These are phyloP conservation scores for Drosophila kanekoi DNA, from an alignment of 2,888 invertebrate genomes.

Conservation along the genomic window DNA sequence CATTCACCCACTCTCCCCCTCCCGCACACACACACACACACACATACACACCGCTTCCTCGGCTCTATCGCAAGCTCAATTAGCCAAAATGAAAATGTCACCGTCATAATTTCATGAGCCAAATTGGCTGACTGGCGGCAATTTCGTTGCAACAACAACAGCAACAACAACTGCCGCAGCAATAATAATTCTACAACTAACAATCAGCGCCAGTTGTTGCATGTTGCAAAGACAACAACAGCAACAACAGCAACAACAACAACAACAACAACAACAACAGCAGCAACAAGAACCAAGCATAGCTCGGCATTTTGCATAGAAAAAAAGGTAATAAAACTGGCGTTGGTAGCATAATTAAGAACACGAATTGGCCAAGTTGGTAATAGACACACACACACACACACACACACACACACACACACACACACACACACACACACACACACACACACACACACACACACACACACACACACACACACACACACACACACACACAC, in stretches of 20 bases:
- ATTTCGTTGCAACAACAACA: conserved; percentile 54
- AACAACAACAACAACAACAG: conserved; percentile 15
- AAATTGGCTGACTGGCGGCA: conserved; percentile 70
- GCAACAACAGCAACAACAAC: conserved; percentile 19
- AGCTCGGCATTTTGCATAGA: neutral
- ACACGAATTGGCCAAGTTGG: conserved; percentile 75
- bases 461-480: conserved; percentile 2
- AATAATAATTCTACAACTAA: conserved; percentile 33
- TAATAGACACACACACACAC: conserved; percentile 40
- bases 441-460: conserved; percentile 10
- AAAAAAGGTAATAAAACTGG: conserved; percentile 19
- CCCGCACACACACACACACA: too few relatives aligned
- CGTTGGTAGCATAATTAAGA: conserved; percentile 71
- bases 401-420: neutral
- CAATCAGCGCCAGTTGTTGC: conserved; percentile 70
- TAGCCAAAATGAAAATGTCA: conserved; percentile 76
- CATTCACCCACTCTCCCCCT: neutral
- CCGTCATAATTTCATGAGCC: conserved; percentile 72
- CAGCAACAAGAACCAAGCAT: conserved; percentile 6
- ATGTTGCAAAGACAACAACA: conserved; percentile 55
- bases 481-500: conserved; percentile 13
- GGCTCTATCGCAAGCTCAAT: conserved; percentile 48
- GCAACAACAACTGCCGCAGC: conserved; percentile 13
- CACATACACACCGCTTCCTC: neutral
- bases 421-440: neutral